These are phyloP conservation scores for Platycheirus albimanus DNA, from an alignment of 2,888 invertebrate species.

Conservation along the genomic window DNA sequence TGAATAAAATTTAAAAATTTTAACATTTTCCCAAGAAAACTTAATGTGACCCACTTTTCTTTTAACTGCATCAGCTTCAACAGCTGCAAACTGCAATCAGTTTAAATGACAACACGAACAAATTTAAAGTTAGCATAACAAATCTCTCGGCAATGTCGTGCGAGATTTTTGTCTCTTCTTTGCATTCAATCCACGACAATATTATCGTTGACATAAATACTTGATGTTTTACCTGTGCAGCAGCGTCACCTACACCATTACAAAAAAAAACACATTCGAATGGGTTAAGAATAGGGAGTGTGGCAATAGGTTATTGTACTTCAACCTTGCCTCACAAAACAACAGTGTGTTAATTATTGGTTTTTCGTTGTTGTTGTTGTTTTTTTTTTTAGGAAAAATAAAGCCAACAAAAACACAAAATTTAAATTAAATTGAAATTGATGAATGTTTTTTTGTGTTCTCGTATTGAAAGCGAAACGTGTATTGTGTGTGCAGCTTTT, in stretches of 20 bases:
- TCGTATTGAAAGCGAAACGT: no score
- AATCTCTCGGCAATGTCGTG: conserved; percentile 50
- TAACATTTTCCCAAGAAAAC: conserved; percentile 1
- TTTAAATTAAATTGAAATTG: background rate
- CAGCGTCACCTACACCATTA: conserved; percentile 15
- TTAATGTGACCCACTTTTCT: conserved; percentile 22
- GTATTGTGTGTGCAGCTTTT: background rate
- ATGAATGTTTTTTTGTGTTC: no score
- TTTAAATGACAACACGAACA: conserved; percentile 36
- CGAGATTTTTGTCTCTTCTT: conserved; percentile 51
- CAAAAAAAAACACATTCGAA: background rate
- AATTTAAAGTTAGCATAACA: conserved; percentile 21
- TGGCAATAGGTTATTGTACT: conserved; percentile 68
- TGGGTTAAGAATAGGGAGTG: background rate
- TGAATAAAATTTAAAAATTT: background rate
- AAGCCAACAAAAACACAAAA: background rate
- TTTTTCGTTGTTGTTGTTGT: conserved; percentile 26
- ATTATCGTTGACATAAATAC: conserved; percentile 46
- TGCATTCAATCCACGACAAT: conserved; percentile 52
- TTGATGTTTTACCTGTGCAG: conserved; percentile 17
- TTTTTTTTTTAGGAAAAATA: background rate
- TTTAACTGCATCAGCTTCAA: conserved; percentile 21
- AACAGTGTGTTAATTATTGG: conserved; percentile 36
- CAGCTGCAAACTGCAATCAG: conserved; percentile 37
- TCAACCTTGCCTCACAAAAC: conserved; percentile 40